Evolutionary conservation across 1,140 invertebrate genomes (phyloP), one percentile per base, ranked within the genome.

Genomic region (Muscidifurax raptorellus): DNA sequence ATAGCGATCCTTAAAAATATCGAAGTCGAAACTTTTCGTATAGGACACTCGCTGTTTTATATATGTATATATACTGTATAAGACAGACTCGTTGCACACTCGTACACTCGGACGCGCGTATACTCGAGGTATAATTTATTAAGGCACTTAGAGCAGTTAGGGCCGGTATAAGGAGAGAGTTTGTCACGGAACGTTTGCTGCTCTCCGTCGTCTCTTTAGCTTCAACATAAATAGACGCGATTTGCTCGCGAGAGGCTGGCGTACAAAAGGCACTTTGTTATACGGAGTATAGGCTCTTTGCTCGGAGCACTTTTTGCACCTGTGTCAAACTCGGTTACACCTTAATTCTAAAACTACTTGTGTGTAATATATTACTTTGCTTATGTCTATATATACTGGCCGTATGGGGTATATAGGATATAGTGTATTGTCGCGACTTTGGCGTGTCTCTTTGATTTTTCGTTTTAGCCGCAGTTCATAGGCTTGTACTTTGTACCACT

Each of bases 251-350:
- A 30, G 36, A 12, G 18, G 15, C 90, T 86, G 88, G 36, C 89
- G 90, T 87, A 89, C 89, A 85, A 85, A 90, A 89, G 88, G 88
- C 88, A 90, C 90, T 91, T 91, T 90, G 87, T 91, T 89, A 86
- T 80, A 80, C 86, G 71, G 64, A 64, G 47, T 66, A n/a, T n/a
- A 44, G 76, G 77, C 40, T 87, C 72, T 77, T 67, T 85, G 69
- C 47, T 52, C 82, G 78, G 85, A 74, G 75, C 66, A 66, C 84
- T 40, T 85, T 80, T 86, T 66, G 59, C 32, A 25, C 71, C 27
- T 40, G 36, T 83, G 15, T 59, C 52, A 59, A 59, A n/a, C 52
- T 59, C 6, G 52, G 52, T n/a, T 22, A 59, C 52, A 59, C 52
- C 52, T 59, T 59, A 18, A 7, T 59, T 59, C 52, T 59, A 59